phyloP scores from a whole-genome alignment of 2,888 invertebrate species.

The Nomada fucata region DNA sequence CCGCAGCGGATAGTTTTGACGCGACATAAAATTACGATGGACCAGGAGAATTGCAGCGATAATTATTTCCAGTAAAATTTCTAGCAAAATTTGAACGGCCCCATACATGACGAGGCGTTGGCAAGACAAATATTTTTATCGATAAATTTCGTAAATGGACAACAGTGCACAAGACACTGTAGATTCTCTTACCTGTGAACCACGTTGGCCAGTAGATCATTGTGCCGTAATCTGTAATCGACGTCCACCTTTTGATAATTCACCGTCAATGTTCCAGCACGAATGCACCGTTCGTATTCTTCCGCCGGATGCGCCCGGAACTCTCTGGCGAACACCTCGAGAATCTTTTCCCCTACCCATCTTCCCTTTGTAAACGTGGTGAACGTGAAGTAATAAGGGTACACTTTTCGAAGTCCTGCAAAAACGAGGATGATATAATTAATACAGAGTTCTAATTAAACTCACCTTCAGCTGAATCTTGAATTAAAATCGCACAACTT shows the following conservation, averaged over 20 bases:
- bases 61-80: neutral
- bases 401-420: conserved; percentile 96
- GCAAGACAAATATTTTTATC: neutral
- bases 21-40: too few relatives aligned
- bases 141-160: neutral
- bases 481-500: neutral
- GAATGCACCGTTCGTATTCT: conserved; percentile 95
- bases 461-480: neutral
- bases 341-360: conserved; percentile 97
- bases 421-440: conserved; percentile 9
- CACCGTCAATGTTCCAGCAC: conserved; percentile 95
- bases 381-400: conserved; percentile 98
- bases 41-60: neutral
- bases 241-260: conserved; percentile 96
- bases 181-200: conserved; percentile 92
- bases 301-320: conserved; percentile 97
- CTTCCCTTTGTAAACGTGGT: conserved; percentile 98
- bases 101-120: neutral
- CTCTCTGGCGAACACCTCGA: conserved; percentile 96
- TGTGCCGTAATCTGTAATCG: conserved; percentile 96
- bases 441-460: conserved; percentile 2
- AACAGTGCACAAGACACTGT: neutral
- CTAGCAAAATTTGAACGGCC: neutral
- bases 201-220: conserved; percentile 96
- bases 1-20: too few relatives aligned